Evolutionary conservation across 1,140 invertebrate species (phyloP).

Genomic region (Calephelis virginiensis): DNA sequence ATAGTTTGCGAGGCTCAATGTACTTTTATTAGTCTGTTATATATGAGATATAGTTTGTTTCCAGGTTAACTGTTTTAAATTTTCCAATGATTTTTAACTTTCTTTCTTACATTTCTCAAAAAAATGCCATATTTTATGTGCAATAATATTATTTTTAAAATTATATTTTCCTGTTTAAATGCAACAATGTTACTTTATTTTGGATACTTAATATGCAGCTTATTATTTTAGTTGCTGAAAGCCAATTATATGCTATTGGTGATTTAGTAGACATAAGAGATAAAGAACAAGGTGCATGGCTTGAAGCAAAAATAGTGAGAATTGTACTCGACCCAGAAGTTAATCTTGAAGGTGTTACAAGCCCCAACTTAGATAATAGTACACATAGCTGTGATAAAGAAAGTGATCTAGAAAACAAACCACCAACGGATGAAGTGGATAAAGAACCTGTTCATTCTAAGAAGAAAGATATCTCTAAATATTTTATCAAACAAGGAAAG

Average conservation of each 20-base stretch:
- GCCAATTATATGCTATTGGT: slow-evolving; percentile 81
- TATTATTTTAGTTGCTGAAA: slow-evolving; percentile 66
- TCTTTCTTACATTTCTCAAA: too few species aligned
- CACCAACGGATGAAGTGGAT: slow-evolving; percentile 31
- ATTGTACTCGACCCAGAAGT: slow-evolving; percentile 51
- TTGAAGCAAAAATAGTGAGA: slow-evolving; percentile 80
- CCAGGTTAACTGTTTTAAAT: too few species aligned
- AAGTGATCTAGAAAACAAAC: slow-evolving; percentile 46
- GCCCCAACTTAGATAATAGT: slow-evolving; percentile 25
- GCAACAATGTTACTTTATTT: too few species aligned
- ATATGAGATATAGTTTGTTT: too few species aligned
- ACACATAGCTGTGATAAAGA: slow-evolving; percentile 34
- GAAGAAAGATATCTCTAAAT: slow-evolving; percentile 48
- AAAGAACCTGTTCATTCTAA: slow-evolving; percentile 31
- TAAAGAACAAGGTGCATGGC: slow-evolving; percentile 81
- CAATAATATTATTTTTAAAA: too few species aligned
- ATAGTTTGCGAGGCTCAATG: too few species aligned
- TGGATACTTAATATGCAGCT: not conserved
- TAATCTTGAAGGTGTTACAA: slow-evolving; percentile 18
- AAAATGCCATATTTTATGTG: too few species aligned
- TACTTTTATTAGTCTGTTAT: too few species aligned
- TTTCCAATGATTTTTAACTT: too few species aligned
- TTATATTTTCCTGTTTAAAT: too few species aligned
- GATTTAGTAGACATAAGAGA: slow-evolving; percentile 85
- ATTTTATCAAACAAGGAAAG: slow-evolving; percentile 45